A percentile compares a stretch with the other conserved stretches of the same genome.
Conservation (phyloP, 2,797 vertebrate genomes). For the Sebastes variabilis region DNA sequence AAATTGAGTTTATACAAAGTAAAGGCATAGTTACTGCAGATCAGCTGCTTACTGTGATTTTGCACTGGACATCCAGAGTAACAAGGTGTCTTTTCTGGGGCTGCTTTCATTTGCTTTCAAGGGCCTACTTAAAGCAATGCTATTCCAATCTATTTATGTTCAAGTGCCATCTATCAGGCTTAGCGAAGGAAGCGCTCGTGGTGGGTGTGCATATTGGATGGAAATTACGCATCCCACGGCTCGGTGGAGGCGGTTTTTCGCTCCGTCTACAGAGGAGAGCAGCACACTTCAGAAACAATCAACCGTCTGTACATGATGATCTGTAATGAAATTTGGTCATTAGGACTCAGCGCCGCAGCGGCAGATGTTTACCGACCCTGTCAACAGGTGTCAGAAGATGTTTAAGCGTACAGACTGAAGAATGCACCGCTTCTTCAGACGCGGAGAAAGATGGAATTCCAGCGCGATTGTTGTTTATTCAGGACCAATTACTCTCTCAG, state of each 20-base stretch:
- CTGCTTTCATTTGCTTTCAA: constrained; percentile 64
- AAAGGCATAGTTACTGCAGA: neutral
- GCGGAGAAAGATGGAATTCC: constrained; percentile 49
- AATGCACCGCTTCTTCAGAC: constrained; percentile 43
- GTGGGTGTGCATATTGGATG: constrained; percentile 59
- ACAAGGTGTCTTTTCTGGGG: constrained; percentile 44
- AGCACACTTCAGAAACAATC: constrained; percentile 60
- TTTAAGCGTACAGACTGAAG: constrained; percentile 33
- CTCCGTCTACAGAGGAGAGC: constrained; percentile 32
- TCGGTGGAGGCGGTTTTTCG: constrained; percentile 48
- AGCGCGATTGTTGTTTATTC: constrained; percentile 63
- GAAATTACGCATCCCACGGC: constrained; percentile 59
- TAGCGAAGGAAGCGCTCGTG: constrained; percentile 43
- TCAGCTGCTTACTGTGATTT: constrained; percentile 21
- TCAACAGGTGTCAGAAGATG: constrained; percentile 54
- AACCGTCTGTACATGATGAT: constrained; percentile 37
- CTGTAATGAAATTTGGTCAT: constrained; percentile 29
- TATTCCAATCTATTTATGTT: constrained; percentile 75
- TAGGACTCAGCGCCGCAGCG: neutral
- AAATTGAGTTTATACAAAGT: neutral
- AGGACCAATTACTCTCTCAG: constrained; percentile 61
- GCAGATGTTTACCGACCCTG: constrained; percentile 19
- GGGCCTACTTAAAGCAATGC: constrained; percentile 56
- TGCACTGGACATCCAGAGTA: constrained; percentile 14
- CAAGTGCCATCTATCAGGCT: constrained; percentile 68